A percentile compares a stretch with the other conserved stretches of the same genome.
These are phyloP conservation scores for Microcebus tavaratra DNA, from an alignment of 2,113 vertebrate genomes.

Conservation along the genomic window DNA sequence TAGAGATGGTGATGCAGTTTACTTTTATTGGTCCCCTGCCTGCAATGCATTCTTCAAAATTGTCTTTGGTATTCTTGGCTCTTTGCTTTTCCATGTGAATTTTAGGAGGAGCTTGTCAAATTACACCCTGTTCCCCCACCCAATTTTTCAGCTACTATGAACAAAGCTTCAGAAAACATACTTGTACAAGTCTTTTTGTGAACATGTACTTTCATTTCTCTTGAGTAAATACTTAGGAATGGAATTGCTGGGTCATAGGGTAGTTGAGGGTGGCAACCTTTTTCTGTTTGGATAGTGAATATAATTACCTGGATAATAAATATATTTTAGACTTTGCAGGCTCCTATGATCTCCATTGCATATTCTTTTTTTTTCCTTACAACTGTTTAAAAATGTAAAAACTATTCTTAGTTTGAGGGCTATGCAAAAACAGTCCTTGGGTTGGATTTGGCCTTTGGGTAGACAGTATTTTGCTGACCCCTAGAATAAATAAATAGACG, in stretches of 20 bases:
- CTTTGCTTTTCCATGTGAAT: background rate
- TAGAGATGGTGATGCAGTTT: background rate
- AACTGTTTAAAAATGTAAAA: background rate
- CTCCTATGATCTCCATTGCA: background rate
- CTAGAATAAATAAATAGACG: background rate
- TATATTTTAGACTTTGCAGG: background rate
- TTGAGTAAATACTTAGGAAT: background rate
- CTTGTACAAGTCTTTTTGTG: background rate
- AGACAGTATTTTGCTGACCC: background rate
- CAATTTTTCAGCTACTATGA: background rate
- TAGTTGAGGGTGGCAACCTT: background rate
- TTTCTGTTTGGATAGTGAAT: conserved; percentile 6
- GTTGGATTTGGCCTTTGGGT: background rate
- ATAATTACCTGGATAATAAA: background rate
- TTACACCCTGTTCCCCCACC: background rate
- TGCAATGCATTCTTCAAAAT: background rate
- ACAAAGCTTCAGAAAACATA: background rate
- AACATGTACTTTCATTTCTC: background rate
- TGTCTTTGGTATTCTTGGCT: background rate
- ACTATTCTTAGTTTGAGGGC: background rate
- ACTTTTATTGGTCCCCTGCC: background rate
- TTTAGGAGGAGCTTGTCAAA: background rate
- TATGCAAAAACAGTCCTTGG: background rate
- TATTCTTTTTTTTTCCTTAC: background rate
- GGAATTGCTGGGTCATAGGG: background rate